Base-by-base conservation (phyloP, 1,140 invertebrate genomes). In the Plodia interpunctella region DNA sequence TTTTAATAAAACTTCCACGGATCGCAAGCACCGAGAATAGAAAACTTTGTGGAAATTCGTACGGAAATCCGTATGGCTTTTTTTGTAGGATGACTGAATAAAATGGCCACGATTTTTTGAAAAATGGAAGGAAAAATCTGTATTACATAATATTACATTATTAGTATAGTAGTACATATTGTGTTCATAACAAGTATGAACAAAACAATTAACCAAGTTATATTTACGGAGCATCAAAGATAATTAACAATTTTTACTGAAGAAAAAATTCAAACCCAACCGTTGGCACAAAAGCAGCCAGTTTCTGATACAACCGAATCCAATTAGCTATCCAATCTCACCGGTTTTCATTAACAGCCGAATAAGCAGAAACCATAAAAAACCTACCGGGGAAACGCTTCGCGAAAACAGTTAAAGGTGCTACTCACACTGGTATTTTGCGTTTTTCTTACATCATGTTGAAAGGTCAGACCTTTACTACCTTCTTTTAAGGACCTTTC, bases 251-350 rank as follows among this genome's bases (percentile, higher is more conserved):
- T 32, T 32, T 32, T 11, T 11, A 10, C 30, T 32, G 3, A 44
- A 44, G 15, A 52, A 52, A 21, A 21, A 20, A 19, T 13, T 20
- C 19, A 11, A n/a, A 52, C 19, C 19, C 18, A 19, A 52, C 3
- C 50, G 11, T 20, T 19, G 10, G 50, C 50, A 52, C 18, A 20
- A 52, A 20, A 52, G 6, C 38, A 15, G 59, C 51, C 69, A 62
- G 62, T 74, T 75, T 80, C 78, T 74, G 76, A 79, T 74, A 75
- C 77, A 71, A 78, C 71, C 71, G 74, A 79, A 82, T 82, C 82
- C 80, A 83, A 85, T 87, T 83, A 82, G 69, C 72, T 65, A 76
- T 78, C 68, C 69, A 75, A 81, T 74, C 73, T 70, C 63, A 60
- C 59, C 59, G 67, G 74, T 72, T 77, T 81, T 78, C 74, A 79